These are phyloP conservation scores for Channa striata DNA, from an alignment of 2,797 vertebrate species.

Conservation along the genomic window DNA sequence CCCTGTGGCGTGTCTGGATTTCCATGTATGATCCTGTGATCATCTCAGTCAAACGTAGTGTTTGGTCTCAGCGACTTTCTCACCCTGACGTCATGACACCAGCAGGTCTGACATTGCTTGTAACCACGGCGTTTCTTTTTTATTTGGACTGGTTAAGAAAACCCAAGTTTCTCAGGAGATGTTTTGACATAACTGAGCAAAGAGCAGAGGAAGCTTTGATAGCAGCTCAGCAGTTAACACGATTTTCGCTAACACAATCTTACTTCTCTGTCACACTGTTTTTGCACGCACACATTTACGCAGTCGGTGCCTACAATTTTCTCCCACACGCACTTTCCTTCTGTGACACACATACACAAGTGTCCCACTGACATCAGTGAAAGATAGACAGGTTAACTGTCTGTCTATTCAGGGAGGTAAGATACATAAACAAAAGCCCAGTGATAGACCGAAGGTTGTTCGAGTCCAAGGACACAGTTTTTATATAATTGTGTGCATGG, in stretches of 20 bases:
- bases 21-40: constrained; percentile 11
- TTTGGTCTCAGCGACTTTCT: constrained; percentile 28
- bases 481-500: background rate
- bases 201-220: constrained; percentile 45
- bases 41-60: constrained; percentile 29
- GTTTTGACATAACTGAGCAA: constrained; percentile 32
- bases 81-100: constrained; percentile 10
- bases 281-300: constrained; percentile 22
- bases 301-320: constrained; percentile 13
- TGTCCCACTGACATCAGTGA: constrained; percentile 36
- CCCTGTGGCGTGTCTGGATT: constrained; percentile 17
- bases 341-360: constrained; percentile 1
- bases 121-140: constrained; percentile 6
- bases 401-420: constrained; percentile 22
- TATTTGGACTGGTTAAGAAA: background rate
- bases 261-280: constrained; percentile 37
- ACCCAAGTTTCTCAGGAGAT: constrained; percentile 27
- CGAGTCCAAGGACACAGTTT: constrained; percentile 44
- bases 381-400: constrained; percentile 28
- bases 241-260: constrained; percentile 58
- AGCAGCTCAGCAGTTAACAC: constrained; percentile 57
- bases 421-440: constrained; percentile 50
- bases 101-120: constrained; percentile 4
- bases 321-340: background rate
- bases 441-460: constrained; percentile 31